phyloP scores from a whole-genome alignment of 2,797 vertebrate species.

The Mus spretus region DNA sequence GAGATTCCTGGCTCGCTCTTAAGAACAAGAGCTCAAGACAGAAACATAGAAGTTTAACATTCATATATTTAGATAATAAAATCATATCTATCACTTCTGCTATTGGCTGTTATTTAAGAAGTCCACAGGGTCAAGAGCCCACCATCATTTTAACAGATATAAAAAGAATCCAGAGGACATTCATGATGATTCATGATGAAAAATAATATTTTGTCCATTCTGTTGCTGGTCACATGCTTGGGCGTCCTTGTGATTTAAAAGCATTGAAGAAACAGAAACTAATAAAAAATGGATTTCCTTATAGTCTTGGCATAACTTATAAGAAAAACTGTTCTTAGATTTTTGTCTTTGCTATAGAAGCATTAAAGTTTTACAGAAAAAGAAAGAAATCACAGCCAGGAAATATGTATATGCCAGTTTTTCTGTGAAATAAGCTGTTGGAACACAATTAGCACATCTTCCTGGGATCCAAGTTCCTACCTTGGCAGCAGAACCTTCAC shows the following conservation, averaged over 20 bases:
- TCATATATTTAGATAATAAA: neutral
- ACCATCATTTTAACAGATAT: neutral
- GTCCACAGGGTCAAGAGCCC: neutral
- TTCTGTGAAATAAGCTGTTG: conserved; percentile 26
- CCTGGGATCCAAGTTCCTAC: neutral
- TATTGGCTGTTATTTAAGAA: neutral
- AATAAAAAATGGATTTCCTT: neutral
- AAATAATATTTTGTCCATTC: neutral
- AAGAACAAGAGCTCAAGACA: neutral
- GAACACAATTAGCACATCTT: neutral
- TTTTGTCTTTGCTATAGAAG: neutral
- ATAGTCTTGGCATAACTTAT: neutral
- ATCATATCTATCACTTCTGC: neutral
- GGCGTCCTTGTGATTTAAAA: neutral
- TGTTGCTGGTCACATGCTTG: neutral
- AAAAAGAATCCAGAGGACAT: neutral
- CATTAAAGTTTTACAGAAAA: neutral
- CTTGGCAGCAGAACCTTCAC: neutral
- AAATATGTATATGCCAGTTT: neutral
- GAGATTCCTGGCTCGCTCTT: neutral
- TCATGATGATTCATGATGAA: neutral
- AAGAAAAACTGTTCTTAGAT: neutral
- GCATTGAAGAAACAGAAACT: neutral
- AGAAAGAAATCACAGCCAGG: neutral
- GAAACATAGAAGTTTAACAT: neutral